Percentiles rank a stretch among this genome's conserved stretches.
phyloP scores from a whole-genome alignment of 2,888 invertebrate species.

The Drosophila multiciliata region DNA sequence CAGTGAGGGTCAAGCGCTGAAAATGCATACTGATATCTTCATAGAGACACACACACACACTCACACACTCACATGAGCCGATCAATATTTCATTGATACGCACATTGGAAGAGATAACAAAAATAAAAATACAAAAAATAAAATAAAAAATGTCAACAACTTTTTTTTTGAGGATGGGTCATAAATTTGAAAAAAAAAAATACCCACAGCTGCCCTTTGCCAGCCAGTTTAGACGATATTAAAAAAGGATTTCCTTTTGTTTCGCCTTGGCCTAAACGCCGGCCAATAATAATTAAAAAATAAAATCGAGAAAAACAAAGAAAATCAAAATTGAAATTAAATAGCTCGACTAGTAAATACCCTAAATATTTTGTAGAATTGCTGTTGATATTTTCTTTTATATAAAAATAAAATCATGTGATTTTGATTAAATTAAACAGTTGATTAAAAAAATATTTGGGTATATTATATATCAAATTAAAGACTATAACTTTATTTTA shows the following conservation, averaged over 20 bases:
- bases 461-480: accelerated
- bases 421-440: background rate
- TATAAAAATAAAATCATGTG: background rate
- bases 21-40: constrained; percentile 78
- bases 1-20: constrained; percentile 45
- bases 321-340: constrained; percentile 2
- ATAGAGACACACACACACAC: constrained; percentile 41
- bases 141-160: constrained; percentile 78
- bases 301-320: constrained; percentile 37
- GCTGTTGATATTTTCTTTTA: background rate
- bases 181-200: constrained; percentile 74
- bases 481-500: background rate
- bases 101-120: constrained; percentile 33
- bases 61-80: constrained; percentile 23
- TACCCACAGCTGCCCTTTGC: constrained; percentile 22
- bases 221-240: constrained; percentile 60
- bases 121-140: background rate
- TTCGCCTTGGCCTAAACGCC: constrained; percentile 54
- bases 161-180: constrained; percentile 53
- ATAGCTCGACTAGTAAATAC: background rate
- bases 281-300: constrained; percentile 78
- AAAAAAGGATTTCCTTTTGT: constrained; percentile 75
- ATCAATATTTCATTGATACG: constrained; percentile 77
- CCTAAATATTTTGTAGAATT: background rate
- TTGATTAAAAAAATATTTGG: background rate